A percentile compares a stretch with the other conserved stretches of the same genome.
Conservation (phyloP, 2,797 vertebrate genomes). For the Serranus cabrilla region DNA sequence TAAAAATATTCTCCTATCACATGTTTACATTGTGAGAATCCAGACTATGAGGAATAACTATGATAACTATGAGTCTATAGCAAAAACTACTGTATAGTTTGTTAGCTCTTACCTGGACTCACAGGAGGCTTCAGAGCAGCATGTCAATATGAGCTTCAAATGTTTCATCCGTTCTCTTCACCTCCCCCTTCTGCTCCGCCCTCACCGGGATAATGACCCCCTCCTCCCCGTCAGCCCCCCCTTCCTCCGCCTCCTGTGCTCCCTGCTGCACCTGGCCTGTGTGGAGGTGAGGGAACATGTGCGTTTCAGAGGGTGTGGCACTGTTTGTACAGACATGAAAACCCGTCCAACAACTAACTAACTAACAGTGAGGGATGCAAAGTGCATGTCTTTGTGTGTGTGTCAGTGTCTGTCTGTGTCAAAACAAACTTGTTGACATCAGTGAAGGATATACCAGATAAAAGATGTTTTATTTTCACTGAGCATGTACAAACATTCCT, state of each 20-base stretch:
- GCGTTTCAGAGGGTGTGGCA: constrained; percentile 65
- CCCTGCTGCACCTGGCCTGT: constrained; percentile 78
- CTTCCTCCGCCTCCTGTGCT: constrained; percentile 14
- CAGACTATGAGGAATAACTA: not conserved
- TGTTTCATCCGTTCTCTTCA: constrained; percentile 61
- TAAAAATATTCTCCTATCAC: not conserved
- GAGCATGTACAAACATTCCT: constrained; percentile 6
- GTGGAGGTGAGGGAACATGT: constrained; percentile 60
- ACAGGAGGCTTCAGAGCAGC: constrained; percentile 59
- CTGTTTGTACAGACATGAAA: constrained; percentile 65
- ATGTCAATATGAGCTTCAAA: constrained; percentile 74
- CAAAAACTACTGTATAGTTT: not conserved
- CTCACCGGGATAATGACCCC: constrained; percentile 62
- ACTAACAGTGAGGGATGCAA: constrained; percentile 16
- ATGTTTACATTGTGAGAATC: not conserved
- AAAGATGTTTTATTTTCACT: not conserved
- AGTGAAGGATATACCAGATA: not conserved
- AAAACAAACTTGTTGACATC: constrained; percentile 8
- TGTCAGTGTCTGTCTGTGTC: not conserved
- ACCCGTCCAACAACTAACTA: constrained; percentile 65
- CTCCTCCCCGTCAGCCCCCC: constrained; percentile 8
- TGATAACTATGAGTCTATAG: not conserved
- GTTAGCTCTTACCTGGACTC: constrained; percentile 76
- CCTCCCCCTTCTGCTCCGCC: constrained; percentile 71
- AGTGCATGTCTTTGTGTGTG: not conserved